Base-by-base conservation (phyloP, 2,888 invertebrate species). In the Sinelater perroti region DNA sequence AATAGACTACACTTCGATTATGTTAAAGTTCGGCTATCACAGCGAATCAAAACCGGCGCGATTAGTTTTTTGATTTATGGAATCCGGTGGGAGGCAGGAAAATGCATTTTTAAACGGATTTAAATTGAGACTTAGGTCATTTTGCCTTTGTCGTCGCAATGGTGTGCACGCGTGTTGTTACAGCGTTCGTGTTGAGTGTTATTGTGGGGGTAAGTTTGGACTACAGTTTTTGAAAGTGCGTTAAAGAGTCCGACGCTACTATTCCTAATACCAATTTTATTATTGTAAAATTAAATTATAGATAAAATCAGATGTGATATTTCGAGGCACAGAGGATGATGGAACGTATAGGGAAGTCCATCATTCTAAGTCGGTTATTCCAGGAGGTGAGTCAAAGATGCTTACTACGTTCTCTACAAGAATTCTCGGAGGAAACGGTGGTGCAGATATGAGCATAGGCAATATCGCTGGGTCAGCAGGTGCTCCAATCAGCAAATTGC, bases 21-120 rank as follows among this genome's bases (percentile, higher is more conserved):
- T 17, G 21, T 13, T 7, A 40, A 5, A 14, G 24, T 14, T 40
- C 11, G 11, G 20, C 18, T n/a, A 38, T 21, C 24, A 21, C 38
- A 13, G 13, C 24, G 24, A 38, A 40, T 20, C 21, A 17, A 50
- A 38, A 50, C 20, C 28, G 16, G 28, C 28, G 20, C 17, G 50
- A 50, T 50, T 50, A 38, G 38, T 50, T 50, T 50, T 50, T 10
- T 44, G 30, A 44, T 44, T 44, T 44, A 44, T 30, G 30, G 16
- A 30, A 30, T 13, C 8, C 10, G 1, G 44, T 44, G 24, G 26
- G 44, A 17, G 44, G 14, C 28, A n/a, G 44, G 26, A 17, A 17
- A 18, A 50, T 38, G 13, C 38, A 18, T 24, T 50, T 36, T 50
- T 38, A 50, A 50, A 50, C 38, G 18, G 28, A 38, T 36, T 28